phyloP scores from a whole-genome alignment of 2,797 vertebrate genomes.

The Steatocranus sp. region DNA sequence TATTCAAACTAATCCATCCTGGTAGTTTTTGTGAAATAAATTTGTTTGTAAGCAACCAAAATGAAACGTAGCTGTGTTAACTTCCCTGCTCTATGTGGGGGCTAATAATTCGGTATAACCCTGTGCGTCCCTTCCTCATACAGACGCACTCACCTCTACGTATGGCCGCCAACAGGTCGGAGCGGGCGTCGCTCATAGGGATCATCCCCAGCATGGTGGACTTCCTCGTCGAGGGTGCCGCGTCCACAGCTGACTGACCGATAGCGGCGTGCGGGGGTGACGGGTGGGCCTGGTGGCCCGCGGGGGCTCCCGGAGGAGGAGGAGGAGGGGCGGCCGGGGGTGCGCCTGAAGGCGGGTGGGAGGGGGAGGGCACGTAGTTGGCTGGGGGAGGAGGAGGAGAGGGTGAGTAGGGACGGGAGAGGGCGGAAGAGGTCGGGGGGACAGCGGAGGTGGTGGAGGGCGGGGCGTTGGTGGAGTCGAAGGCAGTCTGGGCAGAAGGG shows the following conservation, averaged over 20 bases:
- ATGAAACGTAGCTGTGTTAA: background rate
- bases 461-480: conserved; percentile 76
- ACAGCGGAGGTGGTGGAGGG: conserved; percentile 56
- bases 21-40: background rate
- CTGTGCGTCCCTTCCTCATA: background rate
- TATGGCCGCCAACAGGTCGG: conserved; percentile 88
- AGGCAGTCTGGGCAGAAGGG: conserved; percentile 86
- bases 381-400: conserved; percentile 67
- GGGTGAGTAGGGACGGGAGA: conserved; percentile 71
- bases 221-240: conserved; percentile 73
- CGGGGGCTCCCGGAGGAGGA: conserved; percentile 75
- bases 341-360: conserved; percentile 67
- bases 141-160: conserved; percentile 76
- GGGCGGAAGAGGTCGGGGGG: conserved; percentile 60
- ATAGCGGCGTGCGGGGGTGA: conserved; percentile 59
- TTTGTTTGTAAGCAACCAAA: background rate
- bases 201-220: conserved; percentile 78
- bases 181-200: conserved; percentile 90
- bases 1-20: background rate
- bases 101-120: background rate
- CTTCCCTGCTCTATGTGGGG: background rate
- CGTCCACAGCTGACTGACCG: conserved; percentile 39
- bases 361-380: conserved; percentile 73
- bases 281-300: conserved; percentile 54
- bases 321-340: conserved; percentile 82